Conservation (phyloP, 2,888 invertebrate genomes). For the Ommatoiulus sabulosus region DNA sequence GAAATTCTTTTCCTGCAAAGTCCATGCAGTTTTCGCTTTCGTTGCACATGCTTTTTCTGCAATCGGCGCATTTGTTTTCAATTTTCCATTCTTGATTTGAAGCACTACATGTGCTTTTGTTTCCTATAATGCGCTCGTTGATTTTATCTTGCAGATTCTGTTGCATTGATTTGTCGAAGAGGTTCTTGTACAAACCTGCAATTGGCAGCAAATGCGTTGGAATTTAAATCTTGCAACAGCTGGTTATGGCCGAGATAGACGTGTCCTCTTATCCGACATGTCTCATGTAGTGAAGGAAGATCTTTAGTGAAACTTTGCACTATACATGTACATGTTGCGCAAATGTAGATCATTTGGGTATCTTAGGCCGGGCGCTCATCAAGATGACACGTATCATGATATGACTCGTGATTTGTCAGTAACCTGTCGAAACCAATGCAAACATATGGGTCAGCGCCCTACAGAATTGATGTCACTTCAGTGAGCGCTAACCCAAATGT, state of each 20-base stretch:
- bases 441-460: no score
- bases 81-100: neutral
- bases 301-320: no score
- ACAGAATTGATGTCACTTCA: no score
- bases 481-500: no score
- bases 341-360: no score
- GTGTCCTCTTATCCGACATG: no score
- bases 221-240: neutral
- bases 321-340: no score
- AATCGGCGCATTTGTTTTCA: neutral
- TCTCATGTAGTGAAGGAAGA: no score
- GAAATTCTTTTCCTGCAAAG: neutral
- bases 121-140: neutral
- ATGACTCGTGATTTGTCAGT: no score
- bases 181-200: neutral
- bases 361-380: no score
- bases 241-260: neutral
- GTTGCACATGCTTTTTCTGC: neutral
- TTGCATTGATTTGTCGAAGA: neutral
- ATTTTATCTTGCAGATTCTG: neutral
- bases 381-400: no score
- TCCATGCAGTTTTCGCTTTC: neutral
- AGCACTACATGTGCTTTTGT: neutral
- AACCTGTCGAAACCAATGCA: no score
- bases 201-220: neutral